These are phyloP conservation scores for Halcyon smyrnensis DNA, from an alignment of 2,797 vertebrate species.

Conservation along the genomic window DNA sequence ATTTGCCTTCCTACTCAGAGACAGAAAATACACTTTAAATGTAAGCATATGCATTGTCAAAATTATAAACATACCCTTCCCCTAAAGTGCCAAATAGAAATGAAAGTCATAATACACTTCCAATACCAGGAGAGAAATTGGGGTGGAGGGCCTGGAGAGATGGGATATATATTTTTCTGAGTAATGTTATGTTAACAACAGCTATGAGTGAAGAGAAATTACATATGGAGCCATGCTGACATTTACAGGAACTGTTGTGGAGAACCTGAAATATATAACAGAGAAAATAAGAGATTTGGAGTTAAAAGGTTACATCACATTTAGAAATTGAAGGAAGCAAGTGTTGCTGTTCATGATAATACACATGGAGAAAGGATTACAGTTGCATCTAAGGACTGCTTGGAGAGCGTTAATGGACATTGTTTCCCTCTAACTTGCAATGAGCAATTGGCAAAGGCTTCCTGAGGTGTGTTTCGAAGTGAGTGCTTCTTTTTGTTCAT, in stretches of 20 bases:
- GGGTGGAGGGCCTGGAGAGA: neutral
- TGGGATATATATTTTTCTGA: neutral
- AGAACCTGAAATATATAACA: neutral
- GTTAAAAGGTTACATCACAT: neutral
- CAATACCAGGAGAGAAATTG: neutral
- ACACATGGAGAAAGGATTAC: neutral
- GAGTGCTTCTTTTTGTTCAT: neutral
- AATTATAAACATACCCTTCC: conserved; percentile 19
- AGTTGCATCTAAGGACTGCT: neutral
- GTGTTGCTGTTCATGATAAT: neutral
- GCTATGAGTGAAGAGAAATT: conserved; percentile 11
- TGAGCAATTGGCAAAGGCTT: neutral
- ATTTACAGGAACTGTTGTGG: neutral
- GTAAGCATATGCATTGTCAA: conserved; percentile 35
- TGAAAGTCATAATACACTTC: neutral
- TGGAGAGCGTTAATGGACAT: neutral
- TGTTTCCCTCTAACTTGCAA: neutral
- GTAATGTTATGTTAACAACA: neutral
- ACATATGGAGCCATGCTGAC: neutral
- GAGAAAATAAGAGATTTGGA: neutral
- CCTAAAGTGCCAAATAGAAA: conserved; percentile 12
- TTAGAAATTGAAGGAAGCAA: neutral
- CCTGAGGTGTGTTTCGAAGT: neutral
- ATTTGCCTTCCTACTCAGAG: conserved; percentile 10
- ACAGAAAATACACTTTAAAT: conserved; percentile 40